Evolutionary conservation across 2,113 vertebrate species (phyloP).

Genomic region (Bagarius yarrelli): DNA sequence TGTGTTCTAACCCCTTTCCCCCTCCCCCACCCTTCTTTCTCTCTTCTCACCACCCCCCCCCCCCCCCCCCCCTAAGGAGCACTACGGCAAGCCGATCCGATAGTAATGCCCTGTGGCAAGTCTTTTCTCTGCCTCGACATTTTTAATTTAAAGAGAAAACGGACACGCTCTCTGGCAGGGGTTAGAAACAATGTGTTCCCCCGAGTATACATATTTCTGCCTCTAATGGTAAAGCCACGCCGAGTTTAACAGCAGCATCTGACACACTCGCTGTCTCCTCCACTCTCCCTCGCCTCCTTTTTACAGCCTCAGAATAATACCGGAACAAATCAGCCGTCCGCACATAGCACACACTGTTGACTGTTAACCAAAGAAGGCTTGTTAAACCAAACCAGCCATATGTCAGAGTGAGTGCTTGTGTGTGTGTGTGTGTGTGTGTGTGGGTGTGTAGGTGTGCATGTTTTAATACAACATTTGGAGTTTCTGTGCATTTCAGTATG

Average conservation of each 20-base stretch:
- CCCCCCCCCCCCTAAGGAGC: background rate
- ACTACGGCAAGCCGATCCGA: slow-evolving; percentile 19
- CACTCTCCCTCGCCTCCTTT: slow-evolving; percentile 16
- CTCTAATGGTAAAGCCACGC: slow-evolving; percentile 33
- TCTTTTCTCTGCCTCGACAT: slow-evolving; percentile 28
- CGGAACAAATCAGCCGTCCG: slow-evolving; percentile 27
- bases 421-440: slow-evolving; percentile 7
- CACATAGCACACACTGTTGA: slow-evolving; percentile 14
- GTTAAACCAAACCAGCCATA: slow-evolving; percentile 24
- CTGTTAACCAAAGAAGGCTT: slow-evolving; percentile 39
- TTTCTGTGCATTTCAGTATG: background rate
- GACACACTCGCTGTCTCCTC: slow-evolving; percentile 37
- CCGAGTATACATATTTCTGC: slow-evolving; percentile 40
- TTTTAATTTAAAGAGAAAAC: slow-evolving; percentile 47
- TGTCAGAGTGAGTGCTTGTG: slow-evolving; percentile 35
- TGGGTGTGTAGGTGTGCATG: slow-evolving; percentile 6
- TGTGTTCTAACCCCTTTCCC: background rate
- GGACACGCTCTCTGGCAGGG: slow-evolving; percentile 31
- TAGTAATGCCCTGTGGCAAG: slow-evolving; percentile 37
- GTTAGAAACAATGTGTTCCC: slow-evolving; percentile 46
- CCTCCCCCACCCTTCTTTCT: background rate
- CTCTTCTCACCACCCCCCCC: background rate
- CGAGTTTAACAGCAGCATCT: slow-evolving; percentile 42
- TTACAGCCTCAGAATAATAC: slow-evolving; percentile 9
- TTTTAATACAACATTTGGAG: slow-evolving; percentile 15